phyloP scores from a whole-genome alignment of 2,888 invertebrate species.

The Micoletzkya japonica region DNA sequence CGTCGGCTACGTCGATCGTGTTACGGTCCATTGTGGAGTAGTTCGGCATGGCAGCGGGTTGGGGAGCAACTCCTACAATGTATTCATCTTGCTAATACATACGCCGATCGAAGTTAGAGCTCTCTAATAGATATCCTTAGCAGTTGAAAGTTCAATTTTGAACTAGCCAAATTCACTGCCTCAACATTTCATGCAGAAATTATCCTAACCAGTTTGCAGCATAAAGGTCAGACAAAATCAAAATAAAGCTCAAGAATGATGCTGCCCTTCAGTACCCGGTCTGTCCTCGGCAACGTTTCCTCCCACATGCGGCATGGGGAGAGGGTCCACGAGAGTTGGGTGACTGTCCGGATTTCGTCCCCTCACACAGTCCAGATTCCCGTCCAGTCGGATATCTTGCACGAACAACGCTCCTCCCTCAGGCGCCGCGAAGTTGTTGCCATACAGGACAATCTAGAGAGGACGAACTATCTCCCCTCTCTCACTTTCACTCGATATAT shows the following conservation, averaged over 20 bases:
- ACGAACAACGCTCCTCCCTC: conserved; percentile 51
- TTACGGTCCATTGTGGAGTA: conserved; percentile 19
- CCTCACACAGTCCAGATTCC: conserved; percentile 38
- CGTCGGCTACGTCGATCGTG: conserved; percentile 42
- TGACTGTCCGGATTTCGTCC: conserved; percentile 30
- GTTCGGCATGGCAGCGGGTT: conserved; percentile 12
- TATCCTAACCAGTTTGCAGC: no score
- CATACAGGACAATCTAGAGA: conserved; percentile 43
- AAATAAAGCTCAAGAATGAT: not conserved
- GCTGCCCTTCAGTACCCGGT: conserved; percentile 8
- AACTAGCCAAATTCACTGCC: no score
- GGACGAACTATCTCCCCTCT: not conserved
- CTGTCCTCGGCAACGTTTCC: conserved; percentile 11
- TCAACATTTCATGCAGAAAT: no score
- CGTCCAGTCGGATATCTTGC: conserved; percentile 52
- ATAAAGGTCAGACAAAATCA: not conserved
- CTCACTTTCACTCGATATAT: no score
- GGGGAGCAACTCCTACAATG: conserved; percentile 18
- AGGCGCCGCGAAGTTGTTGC: conserved; percentile 48
- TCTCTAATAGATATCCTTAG: no score
- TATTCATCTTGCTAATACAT: no score
- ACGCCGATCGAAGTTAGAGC: no score
- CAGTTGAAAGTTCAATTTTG: no score
- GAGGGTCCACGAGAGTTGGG: conserved; percentile 35
- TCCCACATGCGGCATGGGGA: conserved; percentile 25